Base-by-base conservation (phyloP, 2,888 invertebrate genomes). In the Drosophila antonietae region DNA sequence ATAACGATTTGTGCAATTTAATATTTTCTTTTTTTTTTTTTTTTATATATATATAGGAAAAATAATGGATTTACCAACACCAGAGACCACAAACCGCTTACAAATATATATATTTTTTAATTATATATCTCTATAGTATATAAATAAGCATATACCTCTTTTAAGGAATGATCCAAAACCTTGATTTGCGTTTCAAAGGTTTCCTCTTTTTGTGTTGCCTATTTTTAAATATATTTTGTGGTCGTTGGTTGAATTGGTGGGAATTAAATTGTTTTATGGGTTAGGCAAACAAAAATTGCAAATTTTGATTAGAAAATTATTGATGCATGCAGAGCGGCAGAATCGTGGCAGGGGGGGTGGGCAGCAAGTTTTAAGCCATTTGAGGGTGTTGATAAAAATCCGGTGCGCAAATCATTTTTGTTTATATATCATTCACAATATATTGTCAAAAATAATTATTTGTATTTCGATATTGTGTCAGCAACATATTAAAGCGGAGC, bases 201-300 rank as follows among this genome's bases (percentile, higher is more conserved):
- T 94, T 98, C 98, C 95, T 98, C 98, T 94, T 98, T 97, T 94
- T 97, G 96, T 92, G 98, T 97, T 91, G 98, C 98, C 98, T 98
- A 94, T 76, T 76, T 77, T 55, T 62, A 12, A 98, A 94, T 75
- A 75, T 47, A 52, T 67, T 53, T 67, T 66, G 73, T 73, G 75
- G 78, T 75, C 73, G 69, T 81, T 80, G 83, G 80, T 81, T 69
- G 9, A 49, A 43, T 58, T 67, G 62, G 68, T 58, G 46, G 58
- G 41, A 65, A 35, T 60, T 46, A 46, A 31, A 28, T 52, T 59
- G 60, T n/a, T 56, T 60, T 18, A 15, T 31, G 41, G 51, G 67
- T 78, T 81, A 81, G 66, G 64, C 47, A 68, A 78, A 75, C 58
- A 60, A 56, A 64, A 72, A 72, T 72, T 68, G 73, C 44, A 63